Evolutionary conservation across 2,888 invertebrate genomes (phyloP).

Genomic region (Oscheius sp.): DNA sequence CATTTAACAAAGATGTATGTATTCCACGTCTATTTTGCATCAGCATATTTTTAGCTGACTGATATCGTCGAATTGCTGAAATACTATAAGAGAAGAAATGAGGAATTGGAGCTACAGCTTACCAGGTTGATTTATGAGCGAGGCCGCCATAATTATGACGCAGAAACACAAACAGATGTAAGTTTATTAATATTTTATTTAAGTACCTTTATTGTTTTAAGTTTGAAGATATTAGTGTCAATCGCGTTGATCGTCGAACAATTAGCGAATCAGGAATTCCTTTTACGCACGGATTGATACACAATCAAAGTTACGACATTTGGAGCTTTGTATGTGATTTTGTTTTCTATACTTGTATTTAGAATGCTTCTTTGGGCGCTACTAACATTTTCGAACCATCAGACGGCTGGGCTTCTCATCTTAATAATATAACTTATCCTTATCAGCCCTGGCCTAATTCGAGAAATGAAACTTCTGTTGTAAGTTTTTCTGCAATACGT

Average conservation of each 20-base stretch:
- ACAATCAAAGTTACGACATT: not conserved
- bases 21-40: too few relatives aligned
- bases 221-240: not conserved
- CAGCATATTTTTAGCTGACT: too few relatives aligned
- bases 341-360: not conserved
- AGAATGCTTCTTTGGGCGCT: not conserved
- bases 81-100: not conserved
- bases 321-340: not conserved
- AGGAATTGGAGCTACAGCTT: not conserved
- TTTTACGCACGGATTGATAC: not conserved
- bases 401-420: not conserved
- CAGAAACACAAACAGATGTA: too few relatives aligned
- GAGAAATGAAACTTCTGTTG: not conserved
- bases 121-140: not conserved
- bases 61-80: too few relatives aligned
- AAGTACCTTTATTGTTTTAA: too few relatives aligned
- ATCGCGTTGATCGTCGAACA: not conserved
- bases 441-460: not conserved
- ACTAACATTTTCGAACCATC: not conserved
- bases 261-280: constrained; percentile 9
- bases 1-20: too few relatives aligned
- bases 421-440: not conserved
- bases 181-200: not conserved
- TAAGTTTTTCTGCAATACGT: not conserved
- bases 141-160: too few relatives aligned